phyloP scores from a whole-genome alignment of 1,140 invertebrate species.

The Trypoxylus dichotomus region DNA sequence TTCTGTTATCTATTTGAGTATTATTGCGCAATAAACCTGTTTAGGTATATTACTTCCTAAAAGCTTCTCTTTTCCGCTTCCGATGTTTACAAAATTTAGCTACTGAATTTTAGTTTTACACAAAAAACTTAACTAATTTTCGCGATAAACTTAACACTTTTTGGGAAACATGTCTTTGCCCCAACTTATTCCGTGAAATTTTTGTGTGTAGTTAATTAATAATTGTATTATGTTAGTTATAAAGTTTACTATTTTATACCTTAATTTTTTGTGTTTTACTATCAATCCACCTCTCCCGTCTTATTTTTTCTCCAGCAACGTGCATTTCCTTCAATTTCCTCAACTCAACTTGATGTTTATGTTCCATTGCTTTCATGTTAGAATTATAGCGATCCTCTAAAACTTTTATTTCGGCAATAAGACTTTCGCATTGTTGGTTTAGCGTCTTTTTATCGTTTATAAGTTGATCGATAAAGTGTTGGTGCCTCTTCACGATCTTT shows the following conservation, averaged over 20 bases:
- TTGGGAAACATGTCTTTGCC: no score
- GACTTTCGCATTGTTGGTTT: conserved; percentile 66
- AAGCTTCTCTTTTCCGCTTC: no score
- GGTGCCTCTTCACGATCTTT: conserved; percentile 63
- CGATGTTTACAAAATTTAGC: no score
- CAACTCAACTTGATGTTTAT: conserved; percentile 66
- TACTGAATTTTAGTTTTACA: no score
- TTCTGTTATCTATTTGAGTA: no score
- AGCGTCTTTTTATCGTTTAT: conserved; percentile 67
- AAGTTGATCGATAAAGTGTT: conserved; percentile 71
- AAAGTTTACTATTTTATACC: conserved; percentile 47
- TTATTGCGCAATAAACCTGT: no score
- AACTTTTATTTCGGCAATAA: conserved; percentile 61
- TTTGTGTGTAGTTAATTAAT: no score
- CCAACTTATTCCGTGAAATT: no score
- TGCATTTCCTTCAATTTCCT: conserved; percentile 66
- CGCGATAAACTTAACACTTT: no score
- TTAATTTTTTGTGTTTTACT: conserved; percentile 73
- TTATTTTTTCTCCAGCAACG: conserved; percentile 66
- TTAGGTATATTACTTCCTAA: no score
- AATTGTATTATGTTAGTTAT: no score
- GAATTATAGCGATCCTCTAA: conserved; percentile 56
- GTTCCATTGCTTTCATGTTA: conserved; percentile 61
- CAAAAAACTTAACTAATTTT: no score
- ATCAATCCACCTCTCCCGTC: conserved; percentile 69